These are phyloP conservation scores for Solenodon paradoxus DNA, from an alignment of 2,113 vertebrate species.

Conservation along the genomic window DNA sequence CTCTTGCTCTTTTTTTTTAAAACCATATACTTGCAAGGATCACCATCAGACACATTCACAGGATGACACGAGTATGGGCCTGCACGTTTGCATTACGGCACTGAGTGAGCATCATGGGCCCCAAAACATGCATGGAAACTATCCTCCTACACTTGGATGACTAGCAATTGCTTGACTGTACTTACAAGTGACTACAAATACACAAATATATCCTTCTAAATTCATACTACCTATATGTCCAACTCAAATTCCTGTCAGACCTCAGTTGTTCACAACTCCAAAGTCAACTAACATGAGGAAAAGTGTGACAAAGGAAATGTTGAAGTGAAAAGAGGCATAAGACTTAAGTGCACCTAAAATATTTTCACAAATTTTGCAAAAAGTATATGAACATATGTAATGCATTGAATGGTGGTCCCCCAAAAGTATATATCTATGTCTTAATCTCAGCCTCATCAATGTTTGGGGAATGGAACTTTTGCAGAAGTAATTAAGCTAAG, in stretches of 20 bases:
- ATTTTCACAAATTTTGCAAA: not conserved
- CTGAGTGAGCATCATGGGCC: not conserved
- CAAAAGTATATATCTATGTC: not conserved
- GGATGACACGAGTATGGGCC: not conserved
- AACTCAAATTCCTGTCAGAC: not conserved
- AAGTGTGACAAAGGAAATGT: not conserved
- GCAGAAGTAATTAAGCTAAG: not conserved
- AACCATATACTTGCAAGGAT: not conserved
- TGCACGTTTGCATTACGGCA: not conserved
- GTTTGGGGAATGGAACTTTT: not conserved
- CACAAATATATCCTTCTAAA: not conserved
- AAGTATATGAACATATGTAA: not conserved
- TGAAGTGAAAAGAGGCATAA: not conserved
- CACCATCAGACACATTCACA: not conserved
- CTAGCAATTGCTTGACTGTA: not conserved
- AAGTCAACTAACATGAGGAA: not conserved
- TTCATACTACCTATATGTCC: not conserved
- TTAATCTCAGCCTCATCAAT: too few relatives aligned
- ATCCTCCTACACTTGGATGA: not conserved
- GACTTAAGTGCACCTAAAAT: not conserved
- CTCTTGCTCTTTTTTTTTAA: not conserved
- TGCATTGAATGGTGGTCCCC: accelerated
- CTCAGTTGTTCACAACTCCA: not conserved
- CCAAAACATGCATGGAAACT: not conserved
- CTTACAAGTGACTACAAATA: not conserved